Evolutionary conservation across 2,113 vertebrate species (phyloP).

Genomic region (Ivindomyrus marchei): DNA sequence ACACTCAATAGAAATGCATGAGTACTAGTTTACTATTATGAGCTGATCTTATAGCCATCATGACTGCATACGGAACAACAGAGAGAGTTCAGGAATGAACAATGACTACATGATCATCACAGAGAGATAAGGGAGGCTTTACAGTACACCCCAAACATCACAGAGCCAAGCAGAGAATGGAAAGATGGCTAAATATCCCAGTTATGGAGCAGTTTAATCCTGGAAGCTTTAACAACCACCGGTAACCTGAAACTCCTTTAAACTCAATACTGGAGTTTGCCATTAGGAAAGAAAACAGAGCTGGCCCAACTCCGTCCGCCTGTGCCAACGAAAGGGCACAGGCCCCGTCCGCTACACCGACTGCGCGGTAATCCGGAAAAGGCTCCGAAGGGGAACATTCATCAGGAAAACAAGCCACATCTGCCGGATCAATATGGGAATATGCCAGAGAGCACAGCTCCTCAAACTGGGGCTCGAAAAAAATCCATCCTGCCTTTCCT

Average conservation of each 20-base stretch:
- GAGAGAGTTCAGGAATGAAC: background rate
- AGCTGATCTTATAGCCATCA: background rate
- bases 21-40: background rate
- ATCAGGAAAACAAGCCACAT: conserved; percentile 17
- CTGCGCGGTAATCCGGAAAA: background rate
- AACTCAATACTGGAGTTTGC: background rate
- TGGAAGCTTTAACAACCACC: background rate
- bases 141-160: background rate
- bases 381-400: conserved; percentile 15
- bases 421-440: conserved; percentile 9
- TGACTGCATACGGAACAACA: background rate
- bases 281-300: background rate
- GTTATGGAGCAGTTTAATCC: background rate
- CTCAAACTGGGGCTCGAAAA: background rate
- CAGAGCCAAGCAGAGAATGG: background rate
- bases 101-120: background rate
- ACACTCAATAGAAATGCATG: background rate
- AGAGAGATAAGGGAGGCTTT: background rate
- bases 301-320: background rate
- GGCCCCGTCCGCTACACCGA: background rate
- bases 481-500: background rate
- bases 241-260: background rate
- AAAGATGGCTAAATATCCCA: background rate
- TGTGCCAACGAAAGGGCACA: background rate
- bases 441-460: background rate